A percentile compares a stretch with the other conserved stretches of the same genome.
Evolutionary conservation across 2,888 invertebrate genomes (phyloP).

Genomic region (Amiota mariae): DNA sequence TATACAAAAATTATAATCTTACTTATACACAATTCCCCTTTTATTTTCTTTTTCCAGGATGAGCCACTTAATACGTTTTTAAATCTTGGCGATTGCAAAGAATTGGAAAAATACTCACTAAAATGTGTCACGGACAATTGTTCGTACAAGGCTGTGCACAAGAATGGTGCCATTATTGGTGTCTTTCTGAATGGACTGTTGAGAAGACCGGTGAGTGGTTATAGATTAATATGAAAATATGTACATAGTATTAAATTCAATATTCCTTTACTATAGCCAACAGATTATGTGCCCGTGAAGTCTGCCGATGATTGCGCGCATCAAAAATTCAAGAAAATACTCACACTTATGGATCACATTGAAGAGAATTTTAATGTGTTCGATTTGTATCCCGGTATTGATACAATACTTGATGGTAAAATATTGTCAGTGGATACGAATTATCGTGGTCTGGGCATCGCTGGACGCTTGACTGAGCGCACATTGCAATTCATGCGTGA

Average conservation of each 20-base stretch:
- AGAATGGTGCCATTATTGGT: constrained; percentile 75
- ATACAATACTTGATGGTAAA: constrained; percentile 71
- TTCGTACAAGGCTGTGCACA: constrained; percentile 76
- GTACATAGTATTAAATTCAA: neutral
- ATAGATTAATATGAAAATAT: neutral
- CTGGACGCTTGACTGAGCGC: constrained; percentile 69
- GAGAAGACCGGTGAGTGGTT: constrained; percentile 64
- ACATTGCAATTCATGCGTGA: constrained; percentile 70
- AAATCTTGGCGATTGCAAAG: constrained; percentile 72
- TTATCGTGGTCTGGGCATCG: constrained; percentile 72
- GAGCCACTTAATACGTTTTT: constrained; percentile 72
- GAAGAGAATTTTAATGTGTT: constrained; percentile 74
- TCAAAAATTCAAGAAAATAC: constrained; percentile 76
- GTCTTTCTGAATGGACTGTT: constrained; percentile 75
- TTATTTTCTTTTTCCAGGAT: constrained; percentile 63
- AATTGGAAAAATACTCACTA: constrained; percentile 76
- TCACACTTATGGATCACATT: constrained; percentile 74
- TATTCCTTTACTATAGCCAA: constrained; percentile 34
- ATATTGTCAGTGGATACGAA: constrained; percentile 72
- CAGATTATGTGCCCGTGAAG: constrained; percentile 48
- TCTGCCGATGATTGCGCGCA: constrained; percentile 72
- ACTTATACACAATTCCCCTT: constrained; percentile 3
- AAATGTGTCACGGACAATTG: constrained; percentile 75
- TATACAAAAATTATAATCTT: neutral
- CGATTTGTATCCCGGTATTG: constrained; percentile 72